A percentile compares a stretch with the other conserved stretches of the same genome.
Evolutionary conservation across 2,888 invertebrate genomes (phyloP).

Genomic region (Phrixothrix hirtus): DNA sequence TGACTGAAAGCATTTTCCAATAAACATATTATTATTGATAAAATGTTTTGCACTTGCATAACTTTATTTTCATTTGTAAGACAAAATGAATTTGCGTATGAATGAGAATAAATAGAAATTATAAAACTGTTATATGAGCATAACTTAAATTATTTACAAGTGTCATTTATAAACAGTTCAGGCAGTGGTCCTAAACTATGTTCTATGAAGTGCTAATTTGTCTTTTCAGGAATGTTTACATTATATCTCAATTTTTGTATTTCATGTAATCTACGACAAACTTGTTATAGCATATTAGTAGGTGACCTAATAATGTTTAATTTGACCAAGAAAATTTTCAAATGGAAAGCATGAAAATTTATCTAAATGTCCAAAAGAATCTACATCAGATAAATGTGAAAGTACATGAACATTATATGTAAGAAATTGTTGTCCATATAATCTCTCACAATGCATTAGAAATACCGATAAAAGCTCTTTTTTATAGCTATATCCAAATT

Average conservation of each 20-base stretch:
- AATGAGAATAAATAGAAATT: too few species aligned
- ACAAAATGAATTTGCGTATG: too few species aligned
- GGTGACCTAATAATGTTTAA: constrained; percentile 10
- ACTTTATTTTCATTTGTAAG: too few species aligned
- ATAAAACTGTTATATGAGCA: too few species aligned
- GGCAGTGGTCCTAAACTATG: too few species aligned
- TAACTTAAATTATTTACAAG: too few species aligned
- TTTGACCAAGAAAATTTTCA: constrained; percentile 37
- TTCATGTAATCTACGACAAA: background rate
- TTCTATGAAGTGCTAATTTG: too few species aligned
- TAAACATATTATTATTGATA: too few species aligned
- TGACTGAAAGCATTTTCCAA: too few species aligned
- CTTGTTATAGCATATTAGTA: background rate
- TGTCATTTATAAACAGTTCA: too few species aligned
- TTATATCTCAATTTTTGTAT: background rate
- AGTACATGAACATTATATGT: constrained; percentile 3
- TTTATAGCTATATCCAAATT: background rate
- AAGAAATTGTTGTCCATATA: constrained; percentile 1
- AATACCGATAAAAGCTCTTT: background rate
- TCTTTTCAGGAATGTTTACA: too few species aligned
- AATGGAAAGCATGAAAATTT: constrained; percentile 18
- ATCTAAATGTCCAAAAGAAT: background rate
- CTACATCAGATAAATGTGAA: background rate
- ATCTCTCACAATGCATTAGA: background rate
- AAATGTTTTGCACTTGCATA: too few species aligned